These are phyloP conservation scores for Litoditis marina DNA, from an alignment of 2,888 invertebrate genomes.

Conservation along the genomic window DNA sequence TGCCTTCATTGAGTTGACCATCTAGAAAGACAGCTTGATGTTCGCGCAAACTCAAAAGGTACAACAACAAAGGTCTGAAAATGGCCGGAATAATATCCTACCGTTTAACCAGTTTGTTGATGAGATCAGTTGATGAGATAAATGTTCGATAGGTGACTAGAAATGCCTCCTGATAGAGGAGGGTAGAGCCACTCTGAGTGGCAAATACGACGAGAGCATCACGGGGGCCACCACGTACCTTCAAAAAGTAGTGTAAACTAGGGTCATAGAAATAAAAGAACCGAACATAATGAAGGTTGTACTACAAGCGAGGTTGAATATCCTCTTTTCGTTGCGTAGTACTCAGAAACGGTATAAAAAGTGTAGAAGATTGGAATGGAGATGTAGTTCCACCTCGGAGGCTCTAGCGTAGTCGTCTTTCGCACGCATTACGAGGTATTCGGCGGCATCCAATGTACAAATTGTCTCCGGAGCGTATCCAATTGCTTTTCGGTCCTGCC, in stretches of 20 bases:
- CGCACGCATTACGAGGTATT: slow-evolving; percentile 52
- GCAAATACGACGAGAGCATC: slow-evolving; percentile 94
- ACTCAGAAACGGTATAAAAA: no score
- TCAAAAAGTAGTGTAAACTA: background rate
- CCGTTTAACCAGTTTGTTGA: slow-evolving; percentile 55
- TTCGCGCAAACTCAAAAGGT: no score
- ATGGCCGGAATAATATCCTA: slow-evolving; percentile 16
- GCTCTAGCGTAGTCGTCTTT: slow-evolving; percentile 33
- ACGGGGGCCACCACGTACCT: slow-evolving; percentile 85
- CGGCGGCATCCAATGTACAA: slow-evolving; percentile 43
- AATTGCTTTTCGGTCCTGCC: slow-evolving; percentile 16
- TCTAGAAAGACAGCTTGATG: no score
- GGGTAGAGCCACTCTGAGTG: slow-evolving; percentile 71
- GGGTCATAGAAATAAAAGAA: no score
- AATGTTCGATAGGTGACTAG: slow-evolving; percentile 78
- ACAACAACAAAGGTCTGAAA: no score
- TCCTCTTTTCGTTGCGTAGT: no score
- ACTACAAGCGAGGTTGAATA: no score
- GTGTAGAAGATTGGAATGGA: no score
- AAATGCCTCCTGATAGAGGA: slow-evolving; percentile 94
- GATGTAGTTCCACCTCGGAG: slow-evolving; percentile 42
- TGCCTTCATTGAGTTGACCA: no score
- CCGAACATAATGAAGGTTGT: no score
- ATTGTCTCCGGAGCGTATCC: slow-evolving; percentile 23
- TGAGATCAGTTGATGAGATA: slow-evolving; percentile 49